Base-by-base conservation (phyloP, 2,113 vertebrate species). In the Acrocephalus kingi region DNA sequence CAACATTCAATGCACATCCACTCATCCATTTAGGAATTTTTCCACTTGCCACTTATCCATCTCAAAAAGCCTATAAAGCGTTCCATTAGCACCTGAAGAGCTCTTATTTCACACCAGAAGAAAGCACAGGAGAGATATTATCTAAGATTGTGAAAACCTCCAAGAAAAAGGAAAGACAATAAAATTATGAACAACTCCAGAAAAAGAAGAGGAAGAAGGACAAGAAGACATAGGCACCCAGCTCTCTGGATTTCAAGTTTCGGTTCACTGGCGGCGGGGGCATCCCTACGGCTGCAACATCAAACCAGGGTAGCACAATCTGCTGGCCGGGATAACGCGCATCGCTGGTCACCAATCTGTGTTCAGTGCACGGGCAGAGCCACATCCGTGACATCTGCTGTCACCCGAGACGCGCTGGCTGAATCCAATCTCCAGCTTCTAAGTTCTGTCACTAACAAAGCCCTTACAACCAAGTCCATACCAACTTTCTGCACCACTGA, bases 311-410 rank as follows among this genome's bases (percentile, higher is more conserved):
- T 3, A 13, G 12, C 10, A 7, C 0, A 1, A 17, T 41, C 59
- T 25, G 77, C 77, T 6, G n/a, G 8, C 23, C 23, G 41, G 24
- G 37, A 2, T 5, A 15, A 18, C 0, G 7, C 30, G 35, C 16
- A n/a, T 2, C 73, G 15, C 5, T 1, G 18, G 6, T 4, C 0
- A 1, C 66, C 37, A 6, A 0, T 3, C 64, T 1, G 31, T 0
- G 45, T 3, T 11, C 62, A 35, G 66, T 0, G 31, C 58, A 24
- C 1, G 4, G 66, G n/a, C 80, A 35, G 9, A 82, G 72, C 54
- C 1, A 1, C 67, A 1, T 3, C 2, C 27, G 17, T 2, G 24
- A 17, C 52, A 18, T 13, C 5, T 22, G 27, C 83, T n/a, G 58
- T 15, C 79, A 78, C 11, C 31, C 51, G 4, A 0, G 30, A 3